Evolutionary conservation across 2,113 vertebrate genomes (phyloP), one percentile per base, ranked within the genome.

Genomic region (Megaceryle torquata): DNA sequence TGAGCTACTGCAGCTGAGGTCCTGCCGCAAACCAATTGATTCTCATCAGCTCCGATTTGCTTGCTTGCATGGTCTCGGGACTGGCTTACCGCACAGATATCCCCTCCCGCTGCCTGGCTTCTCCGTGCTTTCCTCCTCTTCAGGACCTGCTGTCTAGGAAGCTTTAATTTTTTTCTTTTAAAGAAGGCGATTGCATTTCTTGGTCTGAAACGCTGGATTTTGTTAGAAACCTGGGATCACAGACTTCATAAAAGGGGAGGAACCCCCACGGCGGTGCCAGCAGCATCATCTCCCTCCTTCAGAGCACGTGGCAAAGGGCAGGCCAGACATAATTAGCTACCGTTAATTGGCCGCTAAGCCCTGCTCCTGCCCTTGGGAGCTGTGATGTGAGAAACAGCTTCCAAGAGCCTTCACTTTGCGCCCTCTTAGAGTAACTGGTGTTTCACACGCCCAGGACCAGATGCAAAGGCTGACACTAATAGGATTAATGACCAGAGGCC

Each of bases 1-100:
- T 2, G 61, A 91, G 79, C 89, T 88, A 74, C 96, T 77, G 82
- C 89, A 65, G 89, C 4, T 22, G 21, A 63, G 48, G 76, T 31
- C 48, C 88, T 86, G 72, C 87, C 78, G 46, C 75, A 71, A 33
- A 46, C 53, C 65, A n/a, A 11, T 22, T 39, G 35, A 54, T 65
- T 63, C 80, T 37, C 29, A 26, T 65, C 33, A 60, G 13, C 68
- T 82, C 72, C 5, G 35, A 9, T 67, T 43, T 20, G 28, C 69
- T 57, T 26, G 14, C 41, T 88, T 33, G 18, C 88, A 2, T 1
- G 5, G 43, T 12, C 61, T 41, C 5, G 26, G 77, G 46, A 11
- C 57, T 15, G 39, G 41, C 59, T 83, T 53, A 19, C 28, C 10
- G 79, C 86, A 35, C 67, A 48, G 11, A 41, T 2, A 39, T 20